Conservation (phyloP, 2,113 vertebrate genomes). For the Capricornis sumatraensis region DNA sequence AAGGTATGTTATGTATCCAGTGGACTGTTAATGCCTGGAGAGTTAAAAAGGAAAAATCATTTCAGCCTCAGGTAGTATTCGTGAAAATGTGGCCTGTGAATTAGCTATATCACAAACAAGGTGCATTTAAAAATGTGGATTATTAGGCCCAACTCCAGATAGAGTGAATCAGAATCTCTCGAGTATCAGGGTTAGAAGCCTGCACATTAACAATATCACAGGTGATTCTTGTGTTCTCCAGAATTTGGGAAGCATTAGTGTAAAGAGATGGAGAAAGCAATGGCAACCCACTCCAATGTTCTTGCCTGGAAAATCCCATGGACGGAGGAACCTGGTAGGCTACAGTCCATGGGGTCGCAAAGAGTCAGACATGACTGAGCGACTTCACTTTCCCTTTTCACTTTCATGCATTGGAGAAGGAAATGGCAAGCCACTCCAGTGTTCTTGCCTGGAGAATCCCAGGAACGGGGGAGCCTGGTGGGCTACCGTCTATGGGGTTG, state of each 20-base stretch:
- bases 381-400: neutral
- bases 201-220: neutral
- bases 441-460: neutral
- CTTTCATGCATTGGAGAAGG: neutral
- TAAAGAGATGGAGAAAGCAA: neutral
- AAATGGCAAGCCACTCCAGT: neutral
- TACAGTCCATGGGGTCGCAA: rapidly evolving
- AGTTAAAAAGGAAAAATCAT: neutral
- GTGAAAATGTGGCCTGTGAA: neutral
- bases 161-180: neutral
- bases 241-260: neutral
- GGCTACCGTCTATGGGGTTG: neutral
- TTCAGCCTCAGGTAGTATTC: neutral
- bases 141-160: neutral
- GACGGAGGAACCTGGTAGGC: rapidly evolving
- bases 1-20: neutral
- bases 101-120: neutral
- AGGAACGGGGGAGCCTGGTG: neutral
- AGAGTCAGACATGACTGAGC: rapidly evolving
- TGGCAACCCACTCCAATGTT: no score
- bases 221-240: neutral
- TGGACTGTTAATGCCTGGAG: neutral
- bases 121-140: neutral
- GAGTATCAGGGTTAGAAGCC: neutral
- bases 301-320: neutral